Conservation (phyloP, 2,797 vertebrate species). For the Myioborus melanocephalus region DNA sequence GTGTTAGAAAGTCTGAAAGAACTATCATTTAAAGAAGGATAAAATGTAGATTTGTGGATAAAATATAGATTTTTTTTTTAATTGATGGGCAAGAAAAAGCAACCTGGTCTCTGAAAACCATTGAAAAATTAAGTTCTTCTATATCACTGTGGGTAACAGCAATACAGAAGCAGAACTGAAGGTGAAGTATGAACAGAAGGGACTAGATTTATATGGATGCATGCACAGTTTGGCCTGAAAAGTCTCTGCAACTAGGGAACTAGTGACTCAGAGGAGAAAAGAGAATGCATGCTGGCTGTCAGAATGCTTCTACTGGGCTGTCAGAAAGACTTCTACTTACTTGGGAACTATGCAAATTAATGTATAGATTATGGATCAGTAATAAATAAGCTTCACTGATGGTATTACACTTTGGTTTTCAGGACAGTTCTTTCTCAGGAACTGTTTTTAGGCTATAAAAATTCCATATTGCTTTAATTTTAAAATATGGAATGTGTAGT, state of each 20-base stretch:
- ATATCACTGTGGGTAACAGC: not conserved
- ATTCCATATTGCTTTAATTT: not conserved
- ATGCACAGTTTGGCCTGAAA: not conserved
- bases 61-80: not conserved
- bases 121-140: not conserved
- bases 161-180: not conserved
- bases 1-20: not conserved
- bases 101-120: not conserved
- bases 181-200: not conserved
- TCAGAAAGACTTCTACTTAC: not conserved
- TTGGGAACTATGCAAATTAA: not conserved
- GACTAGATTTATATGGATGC: not conserved
- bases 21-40: not conserved
- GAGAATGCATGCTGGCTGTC: not conserved
- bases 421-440: not conserved
- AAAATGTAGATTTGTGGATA: not conserved
- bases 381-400: not conserved
- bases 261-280: not conserved
- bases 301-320: not conserved
- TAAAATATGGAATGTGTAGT: not conserved
- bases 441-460: not conserved
- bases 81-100: not conserved
- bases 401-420: not conserved
- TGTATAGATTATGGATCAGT: not conserved
- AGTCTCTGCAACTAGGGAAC: not conserved